Evolutionary conservation across 2,113 vertebrate species (phyloP), one percentile per base, ranked within the genome.

Genomic region (Silurus glanis): DNA sequence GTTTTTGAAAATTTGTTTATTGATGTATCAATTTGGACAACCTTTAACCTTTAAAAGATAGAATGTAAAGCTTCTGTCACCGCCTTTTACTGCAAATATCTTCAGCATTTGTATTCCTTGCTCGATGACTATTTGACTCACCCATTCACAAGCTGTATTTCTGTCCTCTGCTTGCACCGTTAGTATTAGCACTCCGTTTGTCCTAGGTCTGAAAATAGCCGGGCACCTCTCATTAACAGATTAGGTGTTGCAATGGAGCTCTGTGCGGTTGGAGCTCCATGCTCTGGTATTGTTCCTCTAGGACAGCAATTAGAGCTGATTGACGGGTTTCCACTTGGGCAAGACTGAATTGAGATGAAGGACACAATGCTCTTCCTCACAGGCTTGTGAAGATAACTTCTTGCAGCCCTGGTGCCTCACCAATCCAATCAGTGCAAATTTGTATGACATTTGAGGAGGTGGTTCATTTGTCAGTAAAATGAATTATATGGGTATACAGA

Each of bases 231-330:
- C 96, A 96, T 98, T 97, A 97, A 95, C 93, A 96, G 95, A 97
- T 97, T 95, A 96, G 96, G 94, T 96, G 93, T 95, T 94, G 95
- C 94, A 94, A 95, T 95, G 95, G 96, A 96, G 96, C 94, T 94
- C 89, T 93, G 94, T 82, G 95, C 28, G 94, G 94, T 96, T 91
- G 90, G 92, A 93, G 90, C 95, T 94, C 89, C 85, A 90, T 92
- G 88, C 94, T 92, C 94, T 92, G 93, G 94, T 95, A 94, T 93
- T 94, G 93, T 95, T 97, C 96, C 95, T 97, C 94, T 94, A 94
- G 94, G 95, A 95, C 91, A 95, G 95, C 95, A 97, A 97, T 97
- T 98, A 96, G 94, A 93, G 94, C 96, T 97, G 97, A 97, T 95
- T 96, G 97, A 98, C 96, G 87, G 95, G 95, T 96, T 96, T 96